Percentiles rank a stretch among this genome's conserved stretches.
Conservation (phyloP, 2,113 vertebrate genomes). For the Helogale parvula region DNA sequence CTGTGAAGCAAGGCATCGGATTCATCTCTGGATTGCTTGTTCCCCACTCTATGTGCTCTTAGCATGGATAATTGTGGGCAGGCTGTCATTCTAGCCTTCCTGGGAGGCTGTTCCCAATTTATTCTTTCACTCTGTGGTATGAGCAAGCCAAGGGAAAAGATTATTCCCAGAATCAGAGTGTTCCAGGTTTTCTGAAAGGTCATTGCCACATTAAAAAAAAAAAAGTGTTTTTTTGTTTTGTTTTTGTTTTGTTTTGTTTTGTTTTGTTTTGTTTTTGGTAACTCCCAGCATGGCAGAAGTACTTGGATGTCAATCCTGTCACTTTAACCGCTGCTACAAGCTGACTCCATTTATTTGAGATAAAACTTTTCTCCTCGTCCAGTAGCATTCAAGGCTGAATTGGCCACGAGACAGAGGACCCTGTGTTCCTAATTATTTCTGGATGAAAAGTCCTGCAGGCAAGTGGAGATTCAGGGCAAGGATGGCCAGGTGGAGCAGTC, state of each 20-base stretch:
- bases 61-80: neutral
- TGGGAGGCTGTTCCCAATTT: slow-evolving; percentile 32
- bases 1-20: neutral
- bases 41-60: neutral
- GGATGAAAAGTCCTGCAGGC: slow-evolving; percentile 73
- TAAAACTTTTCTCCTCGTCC: slow-evolving; percentile 61
- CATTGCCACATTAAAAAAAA: neutral
- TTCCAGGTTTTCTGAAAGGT: slow-evolving; percentile 61
- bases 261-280: neutral
- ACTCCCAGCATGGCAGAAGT: neutral
- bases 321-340: slow-evolving; percentile 3
- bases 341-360: slow-evolving; percentile 67
- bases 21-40: neutral
- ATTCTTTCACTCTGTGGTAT: neutral
- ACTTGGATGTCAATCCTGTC: slow-evolving; percentile 21
- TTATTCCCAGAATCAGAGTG: slow-evolving; percentile 21
- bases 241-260: neutral
- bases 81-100: neutral
- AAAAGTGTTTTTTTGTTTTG: neutral
- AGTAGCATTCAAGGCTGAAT: slow-evolving; percentile 57
- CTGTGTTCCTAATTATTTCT: slow-evolving; percentile 79
- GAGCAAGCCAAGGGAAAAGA: slow-evolving; percentile 49
- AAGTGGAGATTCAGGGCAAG: slow-evolving; percentile 63
- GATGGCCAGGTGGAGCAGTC: slow-evolving; percentile 74
- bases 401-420: slow-evolving; percentile 73